Conservation (phyloP, 2,113 vertebrate genomes). For the Thomomys bottae region DNA sequence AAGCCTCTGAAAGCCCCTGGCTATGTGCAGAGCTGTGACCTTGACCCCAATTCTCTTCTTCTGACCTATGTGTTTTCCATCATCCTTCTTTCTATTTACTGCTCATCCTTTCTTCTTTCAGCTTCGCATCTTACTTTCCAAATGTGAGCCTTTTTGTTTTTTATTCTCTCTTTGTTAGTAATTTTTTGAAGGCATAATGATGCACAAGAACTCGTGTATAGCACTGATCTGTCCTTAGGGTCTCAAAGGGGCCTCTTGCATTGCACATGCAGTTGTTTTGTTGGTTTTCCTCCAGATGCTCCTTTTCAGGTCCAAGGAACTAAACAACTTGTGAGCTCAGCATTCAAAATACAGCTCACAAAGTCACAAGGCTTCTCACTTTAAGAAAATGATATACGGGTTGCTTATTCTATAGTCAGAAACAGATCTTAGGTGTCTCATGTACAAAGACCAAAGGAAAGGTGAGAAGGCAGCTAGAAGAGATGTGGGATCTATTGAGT, state of each 20-base stretch:
- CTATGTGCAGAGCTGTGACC: not conserved
- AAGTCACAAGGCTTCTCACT: not conserved
- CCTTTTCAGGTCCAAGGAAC: not conserved
- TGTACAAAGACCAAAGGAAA: not conserved
- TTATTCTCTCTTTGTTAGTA: not conserved
- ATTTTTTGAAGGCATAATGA: not conserved
- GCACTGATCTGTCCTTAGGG: not conserved
- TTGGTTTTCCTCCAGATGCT: not conserved
- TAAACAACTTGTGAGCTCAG: not conserved
- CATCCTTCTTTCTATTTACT: not conserved
- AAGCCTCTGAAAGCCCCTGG: not conserved
- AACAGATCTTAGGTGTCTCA: not conserved
- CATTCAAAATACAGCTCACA: not conserved
- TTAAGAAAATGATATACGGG: not conserved
- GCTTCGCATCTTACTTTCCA: not conserved
- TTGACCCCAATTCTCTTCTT: not conserved
- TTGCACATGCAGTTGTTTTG: not conserved
- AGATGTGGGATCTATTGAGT: not conserved
- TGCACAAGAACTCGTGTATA: not conserved
- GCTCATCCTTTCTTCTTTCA: not conserved
- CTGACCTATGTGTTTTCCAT: not conserved
- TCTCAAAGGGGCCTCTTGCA: not conserved
- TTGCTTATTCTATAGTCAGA: not conserved
- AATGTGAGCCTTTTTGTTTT: not conserved
- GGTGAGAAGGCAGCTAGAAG: not conserved